Evolutionary conservation across 2,888 invertebrate species (phyloP).

Genomic region (Diarsia dahlii): DNA sequence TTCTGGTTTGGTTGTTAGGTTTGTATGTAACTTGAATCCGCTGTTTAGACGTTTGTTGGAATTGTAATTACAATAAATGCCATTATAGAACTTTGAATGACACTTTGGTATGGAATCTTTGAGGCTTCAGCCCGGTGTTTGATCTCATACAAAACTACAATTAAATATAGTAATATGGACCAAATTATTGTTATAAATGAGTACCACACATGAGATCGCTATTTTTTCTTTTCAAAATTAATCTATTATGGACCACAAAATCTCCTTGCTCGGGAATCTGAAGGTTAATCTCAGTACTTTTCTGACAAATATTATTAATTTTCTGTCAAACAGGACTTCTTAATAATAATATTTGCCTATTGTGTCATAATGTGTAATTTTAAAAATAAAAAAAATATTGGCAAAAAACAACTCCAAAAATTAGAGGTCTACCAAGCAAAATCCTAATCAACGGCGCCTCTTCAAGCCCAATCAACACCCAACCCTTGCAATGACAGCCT

Average conservation of each 20-base stretch:
- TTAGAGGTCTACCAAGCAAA: conserved; percentile 5
- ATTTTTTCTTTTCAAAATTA: background rate
- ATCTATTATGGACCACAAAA: background rate
- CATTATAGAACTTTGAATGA: background rate
- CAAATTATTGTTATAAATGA: background rate
- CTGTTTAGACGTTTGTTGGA: background rate
- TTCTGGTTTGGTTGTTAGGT: conserved; percentile 11
- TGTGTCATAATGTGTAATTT: too few species aligned
- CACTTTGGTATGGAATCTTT: background rate
- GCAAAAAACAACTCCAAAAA: background rate
- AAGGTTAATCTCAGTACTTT: too few species aligned
- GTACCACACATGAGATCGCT: too few species aligned
- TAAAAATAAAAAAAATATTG: too few species aligned
- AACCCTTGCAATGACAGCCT: conserved; percentile 54
- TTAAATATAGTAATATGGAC: too few species aligned
- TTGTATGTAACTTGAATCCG: background rate
- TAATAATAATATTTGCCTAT: too few species aligned
- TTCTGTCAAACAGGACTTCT: too few species aligned
- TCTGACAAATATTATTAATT: too few species aligned
- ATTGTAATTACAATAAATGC: background rate
- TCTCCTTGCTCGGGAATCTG: background rate
- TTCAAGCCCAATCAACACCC: conserved; percentile 56
- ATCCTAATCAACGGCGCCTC: conserved; percentile 51
- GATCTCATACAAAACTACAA: background rate
- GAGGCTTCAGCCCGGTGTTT: background rate